These are phyloP conservation scores for Trochalopteron elliotii DNA, from an alignment of 2,113 vertebrate genomes.

Conservation along the genomic window DNA sequence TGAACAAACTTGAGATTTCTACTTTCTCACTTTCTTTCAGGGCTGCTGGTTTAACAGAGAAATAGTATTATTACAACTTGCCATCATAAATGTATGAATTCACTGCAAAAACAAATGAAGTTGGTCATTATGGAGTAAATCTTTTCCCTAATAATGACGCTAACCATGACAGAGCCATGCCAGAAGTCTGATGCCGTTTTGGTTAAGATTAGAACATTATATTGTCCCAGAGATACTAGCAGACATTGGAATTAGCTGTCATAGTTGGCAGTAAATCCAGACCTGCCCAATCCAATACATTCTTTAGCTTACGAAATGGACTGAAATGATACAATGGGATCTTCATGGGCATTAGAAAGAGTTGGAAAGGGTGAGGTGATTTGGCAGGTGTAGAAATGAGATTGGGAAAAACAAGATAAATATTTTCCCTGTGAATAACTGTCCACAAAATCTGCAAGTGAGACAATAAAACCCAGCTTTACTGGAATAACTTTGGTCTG, in stretches of 20 bases:
- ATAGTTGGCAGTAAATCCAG: conserved; percentile 17
- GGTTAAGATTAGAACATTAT: conserved; percentile 32
- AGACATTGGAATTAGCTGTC: background rate
- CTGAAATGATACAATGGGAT: conserved; percentile 51
- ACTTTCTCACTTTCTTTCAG: background rate
- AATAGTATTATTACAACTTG: background rate
- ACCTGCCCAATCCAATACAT: conserved; percentile 29
- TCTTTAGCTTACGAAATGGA: background rate
- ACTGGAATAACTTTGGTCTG: background rate
- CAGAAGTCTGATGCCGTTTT: conserved; percentile 38
- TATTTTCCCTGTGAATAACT: conserved; percentile 53
- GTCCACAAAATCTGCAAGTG: conserved; percentile 6
- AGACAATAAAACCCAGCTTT: background rate
- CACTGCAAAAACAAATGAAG: background rate
- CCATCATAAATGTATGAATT: background rate
- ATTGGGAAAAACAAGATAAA: conserved; percentile 50
- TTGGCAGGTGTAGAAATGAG: conserved; percentile 32
- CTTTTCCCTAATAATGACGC: background rate
- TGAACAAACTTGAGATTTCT: background rate
- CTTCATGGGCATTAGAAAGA: conserved; percentile 17
- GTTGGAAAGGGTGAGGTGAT: conserved; percentile 14
- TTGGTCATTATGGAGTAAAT: background rate
- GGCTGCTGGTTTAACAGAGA: background rate
- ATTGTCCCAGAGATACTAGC: background rate
- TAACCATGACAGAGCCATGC: background rate